These are phyloP conservation scores for Zingel zingel DNA, from an alignment of 2,113 vertebrate species.

Conservation along the genomic window DNA sequence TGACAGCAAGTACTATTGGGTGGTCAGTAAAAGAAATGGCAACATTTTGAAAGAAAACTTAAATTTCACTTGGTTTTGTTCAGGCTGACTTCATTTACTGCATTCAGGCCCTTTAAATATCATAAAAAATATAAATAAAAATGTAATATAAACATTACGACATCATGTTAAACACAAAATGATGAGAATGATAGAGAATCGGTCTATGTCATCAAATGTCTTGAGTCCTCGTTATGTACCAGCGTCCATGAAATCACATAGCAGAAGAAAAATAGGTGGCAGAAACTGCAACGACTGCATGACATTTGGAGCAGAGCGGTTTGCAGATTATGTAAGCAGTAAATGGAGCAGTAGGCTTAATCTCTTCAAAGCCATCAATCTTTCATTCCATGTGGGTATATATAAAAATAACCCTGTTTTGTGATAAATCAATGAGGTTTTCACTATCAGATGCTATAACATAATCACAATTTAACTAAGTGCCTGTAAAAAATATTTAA, in stretches of 20 bases:
- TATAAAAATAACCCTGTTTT: constrained; percentile 17
- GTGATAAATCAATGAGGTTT: constrained; percentile 27
- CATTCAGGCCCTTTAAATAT: background rate
- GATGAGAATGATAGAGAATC: background rate
- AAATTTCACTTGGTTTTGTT: background rate
- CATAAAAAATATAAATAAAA: too few species aligned
- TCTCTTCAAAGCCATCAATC: constrained; percentile 56
- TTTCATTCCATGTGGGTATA: constrained; percentile 34
- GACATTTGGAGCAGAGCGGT: constrained; percentile 24
- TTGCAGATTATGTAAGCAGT: constrained; percentile 48
- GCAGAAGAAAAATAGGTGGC: background rate
- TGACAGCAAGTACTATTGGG: too few species aligned
- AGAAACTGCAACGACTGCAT: constrained; percentile 24
- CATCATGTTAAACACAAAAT: background rate
- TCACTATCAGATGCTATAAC: constrained; percentile 4
- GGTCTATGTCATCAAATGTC: background rate
- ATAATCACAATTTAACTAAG: background rate
- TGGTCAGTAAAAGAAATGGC: too few species aligned
- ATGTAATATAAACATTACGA: background rate
- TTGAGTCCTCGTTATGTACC: background rate
- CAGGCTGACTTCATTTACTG: background rate
- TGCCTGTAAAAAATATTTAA: background rate
- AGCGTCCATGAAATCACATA: constrained; percentile 8
- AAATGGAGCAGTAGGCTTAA: constrained; percentile 51
- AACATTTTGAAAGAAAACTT: background rate